Base-by-base conservation (phyloP, 2,888 invertebrate genomes). In the Sceliomorpha sp. region DNA sequence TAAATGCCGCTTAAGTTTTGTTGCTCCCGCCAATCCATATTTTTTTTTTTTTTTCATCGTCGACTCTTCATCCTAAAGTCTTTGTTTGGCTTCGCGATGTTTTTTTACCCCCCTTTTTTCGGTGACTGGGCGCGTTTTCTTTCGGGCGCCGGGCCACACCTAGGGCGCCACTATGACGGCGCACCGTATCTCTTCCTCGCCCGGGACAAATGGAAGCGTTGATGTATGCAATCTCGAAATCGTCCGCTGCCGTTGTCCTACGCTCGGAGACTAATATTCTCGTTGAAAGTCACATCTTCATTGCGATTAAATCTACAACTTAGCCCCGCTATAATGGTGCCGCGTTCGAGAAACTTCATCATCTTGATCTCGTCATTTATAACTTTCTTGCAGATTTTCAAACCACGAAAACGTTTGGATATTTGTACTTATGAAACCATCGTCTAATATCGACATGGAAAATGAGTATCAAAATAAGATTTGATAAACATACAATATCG, bases 1-100 rank as follows among this genome's bases (percentile, higher is more conserved):
- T 77, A 78, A 80, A 78, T 76, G 76, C 76, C 81, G 80, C 77
- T 81, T 81, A 81, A 76, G 64, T 78, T 76, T 80, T 75, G 73
- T 76, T 79, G 73, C 62, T 76, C 60, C 39, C 14, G 14, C n/a
- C n/a, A n/a, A n/a, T n/a, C n/a, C n/a, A n/a, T n/a, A n/a, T n/a
- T n/a, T n/a, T n/a, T n/a, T 45, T 10, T 37, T 60, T 64, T 59
- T 59, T 10, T 20, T 37, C 15, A 3, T 37, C 7, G 14, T 15
- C 15, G 8, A n/a, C 15, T 37, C 37, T 37, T 20, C 37, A 37
- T 27, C 8, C 12, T 8, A 10, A 12, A 27, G 27, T 27, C 29
- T 27, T 27, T 13, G 27, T 42, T 42, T 42, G 4, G 12, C 12
- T 12, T 14, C 1, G 14, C 9, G 8, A 13, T 8, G 6, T 40